Base-by-base conservation (phyloP, 1,140 invertebrate species). In the Aphidius ervi region DNA sequence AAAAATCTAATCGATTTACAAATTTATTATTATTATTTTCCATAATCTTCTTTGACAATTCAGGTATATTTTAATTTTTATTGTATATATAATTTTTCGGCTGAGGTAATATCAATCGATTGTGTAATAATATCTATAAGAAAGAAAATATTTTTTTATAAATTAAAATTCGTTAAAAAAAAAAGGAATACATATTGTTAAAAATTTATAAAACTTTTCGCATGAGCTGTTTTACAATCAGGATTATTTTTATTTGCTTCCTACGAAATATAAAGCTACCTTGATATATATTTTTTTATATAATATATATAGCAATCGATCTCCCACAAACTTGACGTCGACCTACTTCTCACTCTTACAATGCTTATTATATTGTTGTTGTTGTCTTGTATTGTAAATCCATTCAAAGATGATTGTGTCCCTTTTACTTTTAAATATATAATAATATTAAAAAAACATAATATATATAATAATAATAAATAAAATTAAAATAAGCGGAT, bases 271-370 rank as follows among this genome's bases (percentile, higher is more conserved):
- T 31, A 31, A 31, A 31, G 23, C 23, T 31, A 31, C 23, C 23
- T 31, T 31, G 23, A 31, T 31, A 31, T 31, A 31, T 31, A 31
- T 31, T 16, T 16, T 16, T 16, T 16, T 3, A 31, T 31, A 31
- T n/a, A 16, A 23, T 47, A 23, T 59, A 7, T 20, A 42, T 59
- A 59, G 52, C 58, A 48, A 59, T 59, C 58, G 48, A 59, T 59
- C 58, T 50, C 45, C 58, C 37, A 41, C n/a, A 9, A 54, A 39
- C 39, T 16, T 16, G 52, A 41, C 41, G 16, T 53, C 47, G 58
- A 59, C 58, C 58, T 59, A 59, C 58, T 59, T 59, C 48, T 59
- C 58, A 59, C 42, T 50, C 49, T 16, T 9, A 48, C 52, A 31
- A 31, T 31, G 23, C 23, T 31, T 31, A 31, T 31, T 31, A 31